A percentile compares a stretch with the other conserved stretches of the same genome.
phyloP scores from a whole-genome alignment of 2,797 vertebrate species.

The Pelodytes ibericus region DNA sequence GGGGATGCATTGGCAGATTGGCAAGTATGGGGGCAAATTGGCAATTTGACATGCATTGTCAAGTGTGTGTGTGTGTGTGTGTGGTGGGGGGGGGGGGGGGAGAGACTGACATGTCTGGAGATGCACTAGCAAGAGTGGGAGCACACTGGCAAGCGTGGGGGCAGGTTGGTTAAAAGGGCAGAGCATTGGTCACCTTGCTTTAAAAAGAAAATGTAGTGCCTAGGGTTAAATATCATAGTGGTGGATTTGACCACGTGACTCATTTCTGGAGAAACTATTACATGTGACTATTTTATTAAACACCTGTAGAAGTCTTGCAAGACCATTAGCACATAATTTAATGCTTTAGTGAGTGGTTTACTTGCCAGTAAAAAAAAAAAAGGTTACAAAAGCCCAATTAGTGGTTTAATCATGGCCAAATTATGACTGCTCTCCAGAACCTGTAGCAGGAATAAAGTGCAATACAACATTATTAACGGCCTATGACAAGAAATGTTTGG shows the following conservation, averaged over 20 bases:
- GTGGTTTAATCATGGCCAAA: constrained; percentile 8
- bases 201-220: background rate
- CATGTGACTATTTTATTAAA: background rate
- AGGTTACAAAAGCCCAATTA: constrained; percentile 10
- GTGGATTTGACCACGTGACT: background rate
- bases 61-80: too few relatives aligned
- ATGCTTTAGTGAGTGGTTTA: background rate
- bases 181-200: too few relatives aligned
- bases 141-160: too few relatives aligned
- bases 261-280: background rate
- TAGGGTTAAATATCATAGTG: background rate
- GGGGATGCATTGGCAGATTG: too few relatives aligned
- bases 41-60: too few relatives aligned
- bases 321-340: background rate
- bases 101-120: too few relatives aligned
- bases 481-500: constrained; percentile 18
- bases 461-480: constrained; percentile 13
- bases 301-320: background rate
- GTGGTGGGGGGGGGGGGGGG: too few relatives aligned
- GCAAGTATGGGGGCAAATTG: too few relatives aligned
- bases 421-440: constrained; percentile 13
- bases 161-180: too few relatives aligned
- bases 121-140: too few relatives aligned
- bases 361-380: background rate
- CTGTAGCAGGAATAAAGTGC: background rate